phyloP scores from a whole-genome alignment of 2,113 vertebrate species.

The Lethenteron reissneri region DNA sequence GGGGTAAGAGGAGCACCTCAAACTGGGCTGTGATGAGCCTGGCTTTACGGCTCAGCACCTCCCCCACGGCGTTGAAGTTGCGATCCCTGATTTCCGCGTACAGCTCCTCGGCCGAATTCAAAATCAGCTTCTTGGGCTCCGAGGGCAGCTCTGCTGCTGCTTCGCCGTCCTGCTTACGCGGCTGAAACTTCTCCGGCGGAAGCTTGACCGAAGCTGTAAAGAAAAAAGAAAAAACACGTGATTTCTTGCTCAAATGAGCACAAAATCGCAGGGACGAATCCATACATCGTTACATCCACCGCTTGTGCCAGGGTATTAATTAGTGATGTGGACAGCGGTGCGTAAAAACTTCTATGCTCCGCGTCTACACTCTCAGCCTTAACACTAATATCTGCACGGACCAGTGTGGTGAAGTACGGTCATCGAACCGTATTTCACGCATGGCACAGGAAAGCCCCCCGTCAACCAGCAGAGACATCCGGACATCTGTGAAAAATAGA shows the following conservation, averaged over 20 bases:
- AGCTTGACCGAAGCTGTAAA: slow-evolving; percentile 64
- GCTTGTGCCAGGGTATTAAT: too few species aligned
- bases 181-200: slow-evolving; percentile 81
- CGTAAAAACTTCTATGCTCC: too few species aligned
- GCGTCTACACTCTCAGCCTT: too few species aligned
- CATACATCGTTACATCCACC: too few species aligned
- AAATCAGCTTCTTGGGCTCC: slow-evolving; percentile 74
- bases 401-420: too few species aligned
- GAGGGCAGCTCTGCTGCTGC: slow-evolving; percentile 67
- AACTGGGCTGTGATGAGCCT: slow-evolving; percentile 95
- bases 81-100: slow-evolving; percentile 91
- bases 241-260: too few species aligned
- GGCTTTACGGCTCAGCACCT: slow-evolving; percentile 86
- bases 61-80: slow-evolving; percentile 88
- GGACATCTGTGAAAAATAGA: background rate
- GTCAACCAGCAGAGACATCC: too few species aligned
- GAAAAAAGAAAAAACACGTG: background rate
- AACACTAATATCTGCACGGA: too few species aligned
- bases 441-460: too few species aligned
- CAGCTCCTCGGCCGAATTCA: slow-evolving; percentile 85
- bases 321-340: too few species aligned
- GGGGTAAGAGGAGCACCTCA: slow-evolving; percentile 32
- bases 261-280: too few species aligned
- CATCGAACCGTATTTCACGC: too few species aligned
- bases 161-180: slow-evolving; percentile 61